These are phyloP conservation scores for Sterrhoptilus dennistouni DNA, from an alignment of 2,113 vertebrate species.

Conservation along the genomic window DNA sequence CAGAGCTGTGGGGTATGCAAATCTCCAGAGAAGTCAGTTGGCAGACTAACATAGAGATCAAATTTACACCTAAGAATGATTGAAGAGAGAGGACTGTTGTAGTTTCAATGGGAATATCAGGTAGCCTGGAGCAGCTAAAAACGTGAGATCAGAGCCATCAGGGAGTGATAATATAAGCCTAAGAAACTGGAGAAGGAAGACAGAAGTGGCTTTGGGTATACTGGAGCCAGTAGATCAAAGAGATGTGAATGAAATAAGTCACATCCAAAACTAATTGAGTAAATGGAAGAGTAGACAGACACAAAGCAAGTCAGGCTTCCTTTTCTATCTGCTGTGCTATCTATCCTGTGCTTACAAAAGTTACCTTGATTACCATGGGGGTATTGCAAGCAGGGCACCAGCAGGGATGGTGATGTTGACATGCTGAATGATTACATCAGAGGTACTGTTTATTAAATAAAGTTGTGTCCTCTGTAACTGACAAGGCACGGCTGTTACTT, in stretches of 20 bases:
- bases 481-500: background rate
- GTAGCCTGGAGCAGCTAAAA: background rate
- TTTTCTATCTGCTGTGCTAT: background rate
- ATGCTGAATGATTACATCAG: background rate
- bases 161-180: background rate
- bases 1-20: background rate
- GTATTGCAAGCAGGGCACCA: background rate
- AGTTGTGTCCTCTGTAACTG: background rate
- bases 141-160: background rate
- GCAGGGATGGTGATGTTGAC: background rate
- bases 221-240: background rate
- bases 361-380: background rate
- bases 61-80: background rate
- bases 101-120: constrained; percentile 3
- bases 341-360: background rate
- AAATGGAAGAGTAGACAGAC: background rate
- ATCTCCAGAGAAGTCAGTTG: background rate
- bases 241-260: background rate
- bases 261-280: background rate
- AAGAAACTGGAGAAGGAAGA: constrained; percentile 34
- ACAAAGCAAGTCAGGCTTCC: background rate
- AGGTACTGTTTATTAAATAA: background rate
- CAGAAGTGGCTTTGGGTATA: background rate
- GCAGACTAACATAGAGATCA: background rate
- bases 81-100: background rate